These are phyloP conservation scores for Gonioctena quinquepunctata DNA, from an alignment of 1,140 invertebrate species.

Conservation along the genomic window DNA sequence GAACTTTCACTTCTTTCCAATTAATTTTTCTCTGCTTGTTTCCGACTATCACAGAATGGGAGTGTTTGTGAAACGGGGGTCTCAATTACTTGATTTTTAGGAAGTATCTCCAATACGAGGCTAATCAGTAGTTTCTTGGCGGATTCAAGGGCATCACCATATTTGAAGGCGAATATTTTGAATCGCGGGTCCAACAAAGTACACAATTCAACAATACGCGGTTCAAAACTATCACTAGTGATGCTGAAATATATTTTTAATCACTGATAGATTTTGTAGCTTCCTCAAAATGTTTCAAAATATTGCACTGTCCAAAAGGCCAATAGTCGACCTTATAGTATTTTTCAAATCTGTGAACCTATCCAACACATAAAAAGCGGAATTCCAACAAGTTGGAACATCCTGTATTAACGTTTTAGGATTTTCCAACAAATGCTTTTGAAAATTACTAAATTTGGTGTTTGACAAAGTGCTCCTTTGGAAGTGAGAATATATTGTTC, in stretches of 20 bases:
- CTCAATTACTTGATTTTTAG: background rate
- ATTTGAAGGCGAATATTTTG: constrained; percentile 11
- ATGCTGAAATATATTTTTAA: constrained; percentile 37
- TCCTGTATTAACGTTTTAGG: constrained; percentile 20
- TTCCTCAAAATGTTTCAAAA: constrained; percentile 41
- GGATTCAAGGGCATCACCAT: background rate
- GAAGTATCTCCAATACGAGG: constrained; percentile 5
- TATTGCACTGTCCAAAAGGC: background rate
- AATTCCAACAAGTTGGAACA: constrained; percentile 30
- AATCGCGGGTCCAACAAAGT: constrained; percentile 17
- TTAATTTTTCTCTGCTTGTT: no score
- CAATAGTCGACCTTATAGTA: constrained; percentile 1
- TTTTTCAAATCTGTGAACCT: constrained; percentile 31
- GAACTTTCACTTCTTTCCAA: no score
- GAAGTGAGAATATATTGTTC: constrained; percentile 31
- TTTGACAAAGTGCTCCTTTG: constrained; percentile 9
- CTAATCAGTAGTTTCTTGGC: background rate
- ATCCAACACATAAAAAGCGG: constrained; percentile 25
- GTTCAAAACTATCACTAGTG: constrained; percentile 27
- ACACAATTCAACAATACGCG: background rate
- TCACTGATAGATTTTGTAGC: constrained; percentile 34
- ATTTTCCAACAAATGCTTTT: constrained; percentile 3
- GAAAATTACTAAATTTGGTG: constrained; percentile 1
- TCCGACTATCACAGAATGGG: no score
- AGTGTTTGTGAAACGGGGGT: no score